Conservation (phyloP, 1,140 invertebrate genomes). For the Orchesella cincta region DNA sequence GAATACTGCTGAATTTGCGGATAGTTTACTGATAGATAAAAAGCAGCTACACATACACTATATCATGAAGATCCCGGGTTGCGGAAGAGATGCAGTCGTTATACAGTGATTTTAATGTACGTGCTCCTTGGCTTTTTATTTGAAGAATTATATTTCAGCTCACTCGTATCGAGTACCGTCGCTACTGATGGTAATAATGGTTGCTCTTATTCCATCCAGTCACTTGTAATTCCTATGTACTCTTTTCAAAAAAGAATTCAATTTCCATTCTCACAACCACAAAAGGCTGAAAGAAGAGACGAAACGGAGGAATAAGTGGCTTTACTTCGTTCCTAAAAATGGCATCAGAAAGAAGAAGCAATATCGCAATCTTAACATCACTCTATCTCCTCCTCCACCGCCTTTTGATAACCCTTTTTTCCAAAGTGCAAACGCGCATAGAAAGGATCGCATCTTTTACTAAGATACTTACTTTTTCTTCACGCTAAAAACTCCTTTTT, state of each 20-base stretch:
- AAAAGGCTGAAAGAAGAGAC: neutral
- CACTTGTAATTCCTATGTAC: constrained; percentile 10
- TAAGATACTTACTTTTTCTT: neutral
- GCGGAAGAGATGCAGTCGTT: neutral
- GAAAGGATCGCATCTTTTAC: neutral
- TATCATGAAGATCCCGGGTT: neutral
- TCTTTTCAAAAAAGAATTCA: constrained; percentile 4
- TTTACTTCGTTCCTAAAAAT: neutral
- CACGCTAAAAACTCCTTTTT: neutral
- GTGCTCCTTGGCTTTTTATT: neutral
- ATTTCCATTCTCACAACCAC: constrained; percentile 19
- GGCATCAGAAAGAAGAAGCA: neutral
- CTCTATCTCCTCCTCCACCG: neutral
- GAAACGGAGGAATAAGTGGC: neutral
- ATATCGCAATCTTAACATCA: neutral
- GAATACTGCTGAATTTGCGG: constrained; percentile 6
- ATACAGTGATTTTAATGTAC: neutral
- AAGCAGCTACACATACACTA: neutral
- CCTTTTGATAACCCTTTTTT: neutral
- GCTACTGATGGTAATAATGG: neutral
- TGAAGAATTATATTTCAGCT: neutral
- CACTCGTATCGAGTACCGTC: neutral
- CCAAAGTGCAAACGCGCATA: neutral
- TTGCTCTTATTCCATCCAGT: neutral
- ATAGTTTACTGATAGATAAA: neutral